Conservation (phyloP, 1,140 invertebrate species). For the Helicoverpa armigera region DNA sequence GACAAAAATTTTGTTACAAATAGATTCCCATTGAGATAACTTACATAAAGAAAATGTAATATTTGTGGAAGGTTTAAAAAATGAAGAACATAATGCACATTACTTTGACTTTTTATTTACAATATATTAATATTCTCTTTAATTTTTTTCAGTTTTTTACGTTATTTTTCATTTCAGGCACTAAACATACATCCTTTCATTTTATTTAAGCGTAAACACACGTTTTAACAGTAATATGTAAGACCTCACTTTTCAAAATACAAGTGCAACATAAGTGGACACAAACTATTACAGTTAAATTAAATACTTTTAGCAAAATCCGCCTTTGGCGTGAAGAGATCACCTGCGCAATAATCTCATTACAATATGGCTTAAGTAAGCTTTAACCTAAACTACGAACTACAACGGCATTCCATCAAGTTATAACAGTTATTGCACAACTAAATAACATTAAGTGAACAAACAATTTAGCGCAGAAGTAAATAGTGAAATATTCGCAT, state of each 20-base stretch:
- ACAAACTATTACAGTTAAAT: constrained; percentile 48
- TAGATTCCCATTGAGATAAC: too few species aligned
- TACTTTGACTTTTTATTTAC: constrained; percentile 81
- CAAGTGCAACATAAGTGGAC: constrained; percentile 44
- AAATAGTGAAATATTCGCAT: neutral
- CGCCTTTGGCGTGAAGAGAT: constrained; percentile 73
- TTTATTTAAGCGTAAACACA: constrained; percentile 69
- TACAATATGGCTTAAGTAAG: constrained; percentile 67
- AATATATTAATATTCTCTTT: constrained; percentile 85
- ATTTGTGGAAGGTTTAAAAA: constrained; percentile 17
- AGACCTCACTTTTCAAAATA: constrained; percentile 66
- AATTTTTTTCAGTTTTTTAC: constrained; percentile 66
- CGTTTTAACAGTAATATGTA: constrained; percentile 54
- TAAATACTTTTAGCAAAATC: constrained; percentile 61
- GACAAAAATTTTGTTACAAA: too few species aligned
- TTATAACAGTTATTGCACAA: constrained; percentile 62
- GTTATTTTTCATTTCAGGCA: constrained; percentile 76
- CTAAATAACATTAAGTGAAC: constrained; percentile 54
- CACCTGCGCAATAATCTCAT: constrained; percentile 69
- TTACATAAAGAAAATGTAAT: too few species aligned
- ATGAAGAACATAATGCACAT: constrained; percentile 55
- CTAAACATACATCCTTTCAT: constrained; percentile 69
- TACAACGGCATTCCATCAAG: constrained; percentile 57
- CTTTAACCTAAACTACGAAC: constrained; percentile 58
- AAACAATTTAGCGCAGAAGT: constrained; percentile 55